Base-by-base conservation (phyloP, 1,140 invertebrate species). In the Drosophila nikananu region DNA sequence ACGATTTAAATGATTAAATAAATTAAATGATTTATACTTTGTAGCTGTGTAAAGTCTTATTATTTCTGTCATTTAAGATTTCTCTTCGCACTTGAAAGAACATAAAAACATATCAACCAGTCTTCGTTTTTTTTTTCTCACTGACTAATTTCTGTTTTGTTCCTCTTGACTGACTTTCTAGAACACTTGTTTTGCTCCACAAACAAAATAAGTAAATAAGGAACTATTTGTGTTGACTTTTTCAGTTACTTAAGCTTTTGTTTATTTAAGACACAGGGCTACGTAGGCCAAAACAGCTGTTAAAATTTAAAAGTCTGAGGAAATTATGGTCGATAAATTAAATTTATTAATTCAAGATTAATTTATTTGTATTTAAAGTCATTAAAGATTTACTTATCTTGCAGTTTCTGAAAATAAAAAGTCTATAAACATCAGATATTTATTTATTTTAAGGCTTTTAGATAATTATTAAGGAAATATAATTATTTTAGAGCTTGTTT, bases 111-210 rank as follows among this genome's bases (percentile, higher is more conserved):
- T 32, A 52, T 4, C n/a, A 15, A 52, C 19, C 6, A 37, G 13
- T 66, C 5, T 3, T 17, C 7, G 19, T 35, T 19, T 13, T 25
- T 39, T 39, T 72, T 49, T 35, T 25, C 17, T 23, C 32, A 9
- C 21, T 71, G 48, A 70, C 39, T 54, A 55, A 32, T 59, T 59
- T 58, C 12, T 19, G 23, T n/a, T 35, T 67, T 35, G n/a, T 55
- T 71, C 23, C 63, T 71, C 52, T 70, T 49, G 54, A 60, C 44
- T 60, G 54, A 60, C 21, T 73, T 72, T 71, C 37, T 42, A 72
- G 68, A 72, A 72, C 70, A 72, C 46, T 72, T 73, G 70, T 72
- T 60, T 49, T 51, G 37, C 70, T 61, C 27, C 12, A 59, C 54
- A 32, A n/a, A 23, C 21, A 61, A 60, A 52, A 44, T 19, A 30